Evolutionary conservation across 2,797 vertebrate genomes (phyloP).

Genomic region (Peromyscus aztecus): DNA sequence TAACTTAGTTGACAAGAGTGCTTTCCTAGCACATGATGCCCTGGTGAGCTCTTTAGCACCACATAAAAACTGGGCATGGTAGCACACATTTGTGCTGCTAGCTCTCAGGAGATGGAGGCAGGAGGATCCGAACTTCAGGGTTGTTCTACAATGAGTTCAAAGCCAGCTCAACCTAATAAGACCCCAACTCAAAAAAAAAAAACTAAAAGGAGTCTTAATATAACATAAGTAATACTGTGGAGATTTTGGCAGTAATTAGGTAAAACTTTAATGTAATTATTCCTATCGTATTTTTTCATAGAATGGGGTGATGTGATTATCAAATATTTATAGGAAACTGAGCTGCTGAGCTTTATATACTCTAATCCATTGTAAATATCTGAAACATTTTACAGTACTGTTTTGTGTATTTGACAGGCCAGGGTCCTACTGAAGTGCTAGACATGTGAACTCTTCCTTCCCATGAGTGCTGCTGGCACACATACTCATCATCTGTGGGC

Average conservation of each 20-base stretch:
- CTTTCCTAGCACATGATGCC: too few relatives aligned
- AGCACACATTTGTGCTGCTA: not conserved
- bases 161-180: not conserved
- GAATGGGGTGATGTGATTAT: not conserved
- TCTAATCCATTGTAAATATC: slow-evolving; percentile 11
- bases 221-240: not conserved
- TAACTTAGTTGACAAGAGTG: not conserved
- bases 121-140: not conserved
- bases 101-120: not conserved
- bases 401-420: not conserved
- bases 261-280: not conserved
- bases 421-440: not conserved
- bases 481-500: accelerated
- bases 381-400: not conserved
- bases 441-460: not conserved
- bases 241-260: not conserved
- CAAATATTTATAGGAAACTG: slow-evolving; percentile 6
- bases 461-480: not conserved
- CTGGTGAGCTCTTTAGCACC: not conserved
- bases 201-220: not conserved
- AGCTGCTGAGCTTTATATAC: not conserved
- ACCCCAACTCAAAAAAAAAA: too few relatives aligned
- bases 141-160: not conserved
- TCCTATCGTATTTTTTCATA: slow-evolving; percentile 27
- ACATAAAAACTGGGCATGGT: not conserved